Conservation (phyloP, 2,888 invertebrate species). For the Dioctria rufipes region DNA sequence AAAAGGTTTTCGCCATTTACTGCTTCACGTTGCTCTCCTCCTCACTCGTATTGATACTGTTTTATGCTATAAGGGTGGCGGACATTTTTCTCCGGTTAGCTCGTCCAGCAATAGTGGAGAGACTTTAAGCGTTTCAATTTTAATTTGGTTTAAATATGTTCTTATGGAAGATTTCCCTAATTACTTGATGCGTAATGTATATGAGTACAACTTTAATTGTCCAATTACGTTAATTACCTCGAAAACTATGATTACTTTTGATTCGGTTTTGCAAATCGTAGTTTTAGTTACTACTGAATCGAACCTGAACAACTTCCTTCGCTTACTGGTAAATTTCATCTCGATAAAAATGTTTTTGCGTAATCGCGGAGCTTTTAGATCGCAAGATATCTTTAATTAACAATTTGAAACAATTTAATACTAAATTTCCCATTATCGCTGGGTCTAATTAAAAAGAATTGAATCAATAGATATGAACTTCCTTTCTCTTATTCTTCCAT, state of each 20-base stretch:
- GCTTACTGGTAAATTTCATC: background rate
- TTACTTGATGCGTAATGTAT: background rate
- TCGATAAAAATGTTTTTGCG: background rate
- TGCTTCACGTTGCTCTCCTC: slow-evolving; percentile 25
- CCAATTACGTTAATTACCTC: slow-evolving; percentile 11
- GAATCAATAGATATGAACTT: slow-evolving; percentile 15
- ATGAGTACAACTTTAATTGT: background rate
- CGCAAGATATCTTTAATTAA: slow-evolving; percentile 41
- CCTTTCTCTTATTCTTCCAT: slow-evolving; percentile 1
- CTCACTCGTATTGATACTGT: slow-evolving; percentile 4
- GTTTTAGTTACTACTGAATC: slow-evolving; percentile 30
- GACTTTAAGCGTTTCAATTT: no score
- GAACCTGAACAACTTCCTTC: background rate
- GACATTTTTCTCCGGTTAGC: slow-evolving; percentile 26
- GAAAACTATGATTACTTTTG: slow-evolving; percentile 47
- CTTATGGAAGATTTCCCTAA: no score
- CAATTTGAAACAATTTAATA: slow-evolving; percentile 47
- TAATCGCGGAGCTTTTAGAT: slow-evolving; percentile 18
- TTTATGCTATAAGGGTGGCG: slow-evolving; percentile 37
- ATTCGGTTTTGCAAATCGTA: slow-evolving; percentile 28
- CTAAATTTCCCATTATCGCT: slow-evolving; percentile 24
- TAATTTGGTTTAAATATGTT: no score
- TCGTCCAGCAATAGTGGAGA: background rate
- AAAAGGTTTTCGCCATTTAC: slow-evolving; percentile 50
- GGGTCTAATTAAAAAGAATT: slow-evolving; percentile 48